These are phyloP conservation scores for Musca vetustissima DNA, from an alignment of 1,140 invertebrate species.

Conservation along the genomic window DNA sequence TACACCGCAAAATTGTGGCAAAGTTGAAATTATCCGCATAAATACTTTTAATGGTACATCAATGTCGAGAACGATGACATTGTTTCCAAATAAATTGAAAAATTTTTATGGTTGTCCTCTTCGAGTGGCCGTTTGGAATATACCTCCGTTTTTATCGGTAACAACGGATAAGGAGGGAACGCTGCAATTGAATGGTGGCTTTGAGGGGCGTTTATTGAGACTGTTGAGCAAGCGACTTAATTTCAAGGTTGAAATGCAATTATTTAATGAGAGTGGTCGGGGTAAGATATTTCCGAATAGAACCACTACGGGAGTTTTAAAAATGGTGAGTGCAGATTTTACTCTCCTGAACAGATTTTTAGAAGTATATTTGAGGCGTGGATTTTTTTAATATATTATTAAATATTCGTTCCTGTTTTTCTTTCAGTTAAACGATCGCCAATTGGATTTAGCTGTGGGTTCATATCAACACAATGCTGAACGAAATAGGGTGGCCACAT, in stretches of 20 bases:
- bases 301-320: too few relatives aligned
- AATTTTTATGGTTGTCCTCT: constrained; percentile 34
- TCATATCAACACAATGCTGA: too few relatives aligned
- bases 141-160: constrained; percentile 37
- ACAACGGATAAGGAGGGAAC: neutral
- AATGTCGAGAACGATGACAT: neutral
- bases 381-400: too few relatives aligned
- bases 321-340: too few relatives aligned
- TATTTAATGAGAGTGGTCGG: neutral
- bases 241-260: neutral
- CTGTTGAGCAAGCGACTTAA: neutral
- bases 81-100: constrained; percentile 37
- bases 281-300: too few relatives aligned
- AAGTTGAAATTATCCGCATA: neutral
- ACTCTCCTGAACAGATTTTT: too few relatives aligned
- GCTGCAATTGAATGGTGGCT: neutral
- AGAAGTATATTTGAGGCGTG: too few relatives aligned
- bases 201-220: neutral
- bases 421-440: too few relatives aligned
- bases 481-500: too few relatives aligned
- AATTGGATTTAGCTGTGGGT: too few relatives aligned
- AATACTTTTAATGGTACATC: neutral
- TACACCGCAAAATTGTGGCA: neutral
- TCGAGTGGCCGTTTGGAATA: constrained; percentile 35
- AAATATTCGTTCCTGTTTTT: too few relatives aligned